These are phyloP conservation scores for Calidris pygmaea DNA, from an alignment of 2,113 vertebrate species.

Conservation along the genomic window DNA sequence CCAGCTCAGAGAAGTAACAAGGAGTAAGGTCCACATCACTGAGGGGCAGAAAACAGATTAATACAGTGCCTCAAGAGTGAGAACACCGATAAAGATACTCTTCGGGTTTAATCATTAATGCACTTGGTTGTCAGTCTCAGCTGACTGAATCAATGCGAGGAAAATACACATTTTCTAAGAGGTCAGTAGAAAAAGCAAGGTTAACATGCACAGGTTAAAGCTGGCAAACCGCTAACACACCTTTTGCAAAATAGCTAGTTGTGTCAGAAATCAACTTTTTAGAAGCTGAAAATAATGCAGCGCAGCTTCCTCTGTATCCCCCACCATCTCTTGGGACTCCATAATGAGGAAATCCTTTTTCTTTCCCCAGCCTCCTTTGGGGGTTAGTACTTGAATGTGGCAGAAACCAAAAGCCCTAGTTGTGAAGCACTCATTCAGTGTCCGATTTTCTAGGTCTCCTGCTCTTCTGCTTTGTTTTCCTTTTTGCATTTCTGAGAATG, in stretches of 20 bases:
- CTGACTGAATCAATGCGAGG: not conserved
- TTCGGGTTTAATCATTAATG: not conserved
- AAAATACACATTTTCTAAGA: not conserved
- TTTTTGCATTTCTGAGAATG: not conserved
- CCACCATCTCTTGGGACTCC: not conserved
- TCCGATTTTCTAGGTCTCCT: not conserved
- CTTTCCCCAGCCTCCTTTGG: not conserved
- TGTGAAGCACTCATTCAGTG: not conserved
- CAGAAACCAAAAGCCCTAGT: not conserved
- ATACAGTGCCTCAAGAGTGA: not conserved
- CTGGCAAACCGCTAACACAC: not conserved
- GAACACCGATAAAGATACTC: not conserved
- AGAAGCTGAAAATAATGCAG: not conserved
- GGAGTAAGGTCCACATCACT: not conserved
- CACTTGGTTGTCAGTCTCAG: not conserved
- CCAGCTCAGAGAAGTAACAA: not conserved
- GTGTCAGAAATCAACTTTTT: not conserved
- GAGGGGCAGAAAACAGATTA: not conserved
- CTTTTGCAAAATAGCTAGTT: not conserved
- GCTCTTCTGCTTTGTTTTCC: not conserved
- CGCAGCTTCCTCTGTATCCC: not conserved
- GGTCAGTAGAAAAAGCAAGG: not conserved
- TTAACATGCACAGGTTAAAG: not conserved
- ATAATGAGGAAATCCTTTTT: not conserved
- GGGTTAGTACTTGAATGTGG: not conserved